phyloP scores from a whole-genome alignment of 2,797 vertebrate genomes.

The Falco peregrinus region DNA sequence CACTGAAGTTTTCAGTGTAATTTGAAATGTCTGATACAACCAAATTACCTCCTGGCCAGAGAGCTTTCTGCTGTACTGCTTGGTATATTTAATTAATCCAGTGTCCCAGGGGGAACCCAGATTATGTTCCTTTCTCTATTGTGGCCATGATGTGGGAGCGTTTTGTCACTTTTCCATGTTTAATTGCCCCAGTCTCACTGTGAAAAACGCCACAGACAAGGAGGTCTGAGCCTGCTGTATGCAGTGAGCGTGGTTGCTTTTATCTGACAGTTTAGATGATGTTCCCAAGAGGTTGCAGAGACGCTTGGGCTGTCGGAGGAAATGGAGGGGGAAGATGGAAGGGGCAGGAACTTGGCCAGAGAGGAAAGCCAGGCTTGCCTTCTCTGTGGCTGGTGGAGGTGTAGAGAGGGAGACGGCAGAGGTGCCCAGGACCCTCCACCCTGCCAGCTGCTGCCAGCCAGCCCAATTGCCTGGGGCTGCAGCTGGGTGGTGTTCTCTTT shows the following conservation, averaged over 20 bases:
- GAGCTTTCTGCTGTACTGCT: not conserved
- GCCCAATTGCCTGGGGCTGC: not conserved
- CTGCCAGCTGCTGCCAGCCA: not conserved
- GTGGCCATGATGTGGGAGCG: rapidly evolving
- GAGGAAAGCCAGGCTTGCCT: not conserved
- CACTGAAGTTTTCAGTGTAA: not conserved
- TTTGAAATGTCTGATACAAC: not conserved
- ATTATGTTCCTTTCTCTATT: not conserved
- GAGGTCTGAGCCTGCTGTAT: not conserved
- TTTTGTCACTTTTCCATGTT: not conserved
- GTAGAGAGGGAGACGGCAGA: not conserved
- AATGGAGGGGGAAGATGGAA: not conserved
- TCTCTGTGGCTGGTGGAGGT: not conserved
- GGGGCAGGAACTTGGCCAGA: not conserved
- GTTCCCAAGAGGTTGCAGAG: not conserved
- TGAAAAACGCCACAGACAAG: not conserved
- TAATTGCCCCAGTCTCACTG: not conserved
- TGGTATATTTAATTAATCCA: not conserved
- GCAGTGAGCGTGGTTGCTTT: not conserved
- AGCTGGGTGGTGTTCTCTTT: rapidly evolving
- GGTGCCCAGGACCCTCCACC: not conserved
- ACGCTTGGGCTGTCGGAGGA: not conserved
- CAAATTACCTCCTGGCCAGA: not conserved
- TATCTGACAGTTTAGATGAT: not conserved
- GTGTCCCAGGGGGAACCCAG: no score